These are phyloP conservation scores for Spondyliosoma cantharus DNA, from an alignment of 2,797 vertebrate species.

Conservation along the genomic window DNA sequence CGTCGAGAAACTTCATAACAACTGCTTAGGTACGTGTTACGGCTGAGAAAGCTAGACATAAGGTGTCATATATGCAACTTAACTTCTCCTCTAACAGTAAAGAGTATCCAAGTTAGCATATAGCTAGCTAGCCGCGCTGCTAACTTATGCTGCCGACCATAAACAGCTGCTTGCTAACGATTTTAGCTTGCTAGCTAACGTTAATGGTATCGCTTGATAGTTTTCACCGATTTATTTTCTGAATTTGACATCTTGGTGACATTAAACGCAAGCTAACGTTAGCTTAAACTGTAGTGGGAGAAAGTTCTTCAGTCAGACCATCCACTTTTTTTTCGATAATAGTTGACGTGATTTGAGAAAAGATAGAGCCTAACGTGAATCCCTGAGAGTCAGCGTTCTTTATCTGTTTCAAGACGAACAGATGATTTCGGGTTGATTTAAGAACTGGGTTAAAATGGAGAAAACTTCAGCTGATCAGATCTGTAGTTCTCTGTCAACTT, in stretches of 20 bases:
- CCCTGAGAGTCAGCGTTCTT: fast-evolving
- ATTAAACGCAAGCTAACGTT: background rate
- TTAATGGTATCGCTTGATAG: background rate
- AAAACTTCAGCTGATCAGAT: background rate
- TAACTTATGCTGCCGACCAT: slow-evolving; percentile 29
- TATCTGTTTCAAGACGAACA: background rate
- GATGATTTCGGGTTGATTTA: background rate
- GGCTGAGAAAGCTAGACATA: background rate
- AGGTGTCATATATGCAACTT: background rate
- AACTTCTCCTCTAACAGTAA: background rate
- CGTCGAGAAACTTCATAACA: slow-evolving; percentile 28
- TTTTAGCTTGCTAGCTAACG: slow-evolving; percentile 23
- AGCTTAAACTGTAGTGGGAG: background rate
- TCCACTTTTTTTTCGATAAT: background rate
- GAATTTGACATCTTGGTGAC: fast-evolving
- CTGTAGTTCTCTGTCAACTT: background rate
- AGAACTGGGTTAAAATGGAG: background rate
- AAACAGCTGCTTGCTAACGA: slow-evolving; percentile 54
- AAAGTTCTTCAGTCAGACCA: slow-evolving; percentile 5
- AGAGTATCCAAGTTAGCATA: slow-evolving; percentile 53
- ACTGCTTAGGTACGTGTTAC: slow-evolving; percentile 45
- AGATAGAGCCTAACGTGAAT: background rate
- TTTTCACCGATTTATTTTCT: fast-evolving
- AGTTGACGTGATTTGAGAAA: background rate
- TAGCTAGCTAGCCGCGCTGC: slow-evolving; percentile 48